These are phyloP conservation scores for Ophioderma brevispina DNA, from an alignment of 35 echinoderm and acorn worm genomes.

Conservation along the genomic window DNA sequence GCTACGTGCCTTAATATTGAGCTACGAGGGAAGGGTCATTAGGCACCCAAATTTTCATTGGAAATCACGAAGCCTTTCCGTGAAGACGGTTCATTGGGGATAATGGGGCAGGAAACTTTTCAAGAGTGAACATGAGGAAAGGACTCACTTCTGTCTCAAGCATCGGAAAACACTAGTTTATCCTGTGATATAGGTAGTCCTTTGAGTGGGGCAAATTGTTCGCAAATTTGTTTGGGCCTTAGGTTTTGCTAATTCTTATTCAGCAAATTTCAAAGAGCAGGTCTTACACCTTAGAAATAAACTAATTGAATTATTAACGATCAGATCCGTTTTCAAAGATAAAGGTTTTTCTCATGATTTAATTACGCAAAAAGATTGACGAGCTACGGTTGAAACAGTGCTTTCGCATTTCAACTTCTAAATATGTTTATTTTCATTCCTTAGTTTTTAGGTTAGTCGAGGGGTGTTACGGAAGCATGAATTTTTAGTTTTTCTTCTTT, in stretches of 20 bases:
- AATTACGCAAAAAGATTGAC: too few species aligned
- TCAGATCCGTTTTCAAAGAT: too few species aligned
- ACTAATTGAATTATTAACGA: too few species aligned
- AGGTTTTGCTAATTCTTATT: not conserved
- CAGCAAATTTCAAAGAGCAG: too few species aligned
- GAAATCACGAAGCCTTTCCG: not conserved
- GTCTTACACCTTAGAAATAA: too few species aligned
- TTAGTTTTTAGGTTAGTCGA: too few species aligned
- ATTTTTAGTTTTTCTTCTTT: too few species aligned
- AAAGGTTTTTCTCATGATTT: too few species aligned
- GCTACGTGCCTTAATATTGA: not conserved
- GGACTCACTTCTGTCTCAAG: not conserved
- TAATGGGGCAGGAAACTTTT: not conserved
- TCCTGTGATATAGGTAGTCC: not conserved
- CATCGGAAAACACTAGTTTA: not conserved
- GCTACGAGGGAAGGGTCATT: not conserved
- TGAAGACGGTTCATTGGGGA: not conserved
- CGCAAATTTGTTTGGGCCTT: conserved; percentile 4
- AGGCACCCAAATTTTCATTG: not conserved
- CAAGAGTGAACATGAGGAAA: not conserved
- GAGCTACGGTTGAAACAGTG: too few species aligned
- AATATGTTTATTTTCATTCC: too few species aligned
- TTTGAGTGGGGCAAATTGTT: not conserved
- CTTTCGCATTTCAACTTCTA: too few species aligned
- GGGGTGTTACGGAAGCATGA: too few species aligned